phyloP scores from a whole-genome alignment of 2,888 invertebrate species.

The Lacanobia wlatinum region DNA sequence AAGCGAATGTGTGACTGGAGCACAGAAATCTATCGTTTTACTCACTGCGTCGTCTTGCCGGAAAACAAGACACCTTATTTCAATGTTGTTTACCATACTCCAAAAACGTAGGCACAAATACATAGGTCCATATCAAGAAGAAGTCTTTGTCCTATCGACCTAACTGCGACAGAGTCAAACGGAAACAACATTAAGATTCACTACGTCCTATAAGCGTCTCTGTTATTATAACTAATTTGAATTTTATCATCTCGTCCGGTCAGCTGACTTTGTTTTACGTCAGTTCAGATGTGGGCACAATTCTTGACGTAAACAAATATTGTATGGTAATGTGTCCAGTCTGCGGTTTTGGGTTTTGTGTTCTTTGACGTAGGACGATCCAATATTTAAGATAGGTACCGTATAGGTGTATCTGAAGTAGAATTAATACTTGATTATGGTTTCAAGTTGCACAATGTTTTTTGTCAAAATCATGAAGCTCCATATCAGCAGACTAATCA shows the following conservation, averaged over 20 bases:
- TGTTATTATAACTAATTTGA: constrained; percentile 48
- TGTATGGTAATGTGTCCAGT: constrained; percentile 19
- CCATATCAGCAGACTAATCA: too few relatives aligned
- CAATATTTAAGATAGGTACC: neutral
- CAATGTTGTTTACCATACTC: neutral
- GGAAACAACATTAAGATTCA: constrained; percentile 35
- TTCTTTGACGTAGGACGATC: neutral
- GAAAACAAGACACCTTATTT: neutral
- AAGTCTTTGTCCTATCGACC: constrained; percentile 47
- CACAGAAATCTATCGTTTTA: too few relatives aligned
- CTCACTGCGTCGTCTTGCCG: neutral
- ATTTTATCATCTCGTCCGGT: constrained; percentile 42
- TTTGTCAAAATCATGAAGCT: too few relatives aligned
- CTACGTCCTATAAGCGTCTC: constrained; percentile 33
- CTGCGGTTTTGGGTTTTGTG: constrained; percentile 4
- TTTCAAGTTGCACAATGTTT: too few relatives aligned
- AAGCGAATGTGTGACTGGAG: too few relatives aligned
- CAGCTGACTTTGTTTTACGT: constrained; percentile 24
- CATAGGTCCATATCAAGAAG: constrained; percentile 8
- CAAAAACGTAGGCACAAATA: constrained; percentile 5
- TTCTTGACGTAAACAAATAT: neutral
- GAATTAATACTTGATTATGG: too few relatives aligned
- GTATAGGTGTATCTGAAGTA: too few relatives aligned
- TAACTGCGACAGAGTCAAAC: constrained; percentile 11
- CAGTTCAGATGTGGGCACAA: neutral